Evolutionary conservation across 2,888 invertebrate genomes (phyloP).

Genomic region (Cacoxenus indagator): DNA sequence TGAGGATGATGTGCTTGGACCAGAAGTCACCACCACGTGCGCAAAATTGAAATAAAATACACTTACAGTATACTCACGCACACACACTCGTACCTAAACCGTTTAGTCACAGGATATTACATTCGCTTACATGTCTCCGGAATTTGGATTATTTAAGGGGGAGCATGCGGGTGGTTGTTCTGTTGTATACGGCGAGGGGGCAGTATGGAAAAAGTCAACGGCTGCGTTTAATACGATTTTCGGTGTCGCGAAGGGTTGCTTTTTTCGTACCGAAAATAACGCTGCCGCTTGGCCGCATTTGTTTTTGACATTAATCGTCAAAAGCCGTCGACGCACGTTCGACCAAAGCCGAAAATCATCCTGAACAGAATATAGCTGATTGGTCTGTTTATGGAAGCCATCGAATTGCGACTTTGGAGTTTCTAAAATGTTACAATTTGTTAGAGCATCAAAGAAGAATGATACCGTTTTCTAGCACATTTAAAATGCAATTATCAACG

Average conservation of each 20-base stretch:
- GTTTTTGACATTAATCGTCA: constrained; percentile 46
- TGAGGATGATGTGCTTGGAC: constrained; percentile 22
- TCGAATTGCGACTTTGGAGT: constrained; percentile 44
- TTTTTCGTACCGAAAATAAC: background rate
- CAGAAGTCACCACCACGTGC: constrained; percentile 55
- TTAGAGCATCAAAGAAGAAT: constrained; percentile 29
- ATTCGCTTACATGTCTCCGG: constrained; percentile 63
- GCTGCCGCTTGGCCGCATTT: constrained; percentile 36
- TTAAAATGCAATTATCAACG: constrained; percentile 28
- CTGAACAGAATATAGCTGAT: constrained; percentile 16
- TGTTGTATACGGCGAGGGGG: background rate
- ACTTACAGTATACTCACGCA: background rate
- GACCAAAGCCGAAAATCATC: constrained; percentile 21
- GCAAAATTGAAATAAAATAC: constrained; percentile 65
- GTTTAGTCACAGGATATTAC: constrained; percentile 72
- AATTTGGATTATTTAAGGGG: constrained; percentile 35
- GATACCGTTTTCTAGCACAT: constrained; percentile 8
- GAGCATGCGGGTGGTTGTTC: too few species aligned
- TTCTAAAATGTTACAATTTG: constrained; percentile 63
- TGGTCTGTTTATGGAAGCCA: background rate
- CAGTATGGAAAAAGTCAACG: constrained; percentile 9
- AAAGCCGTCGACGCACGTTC: constrained; percentile 1
- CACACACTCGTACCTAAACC: constrained; percentile 64
- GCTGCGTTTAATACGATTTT: constrained; percentile 36
- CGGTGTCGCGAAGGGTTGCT: background rate